phyloP scores from a whole-genome alignment of 2,113 vertebrate species.

The Cynoglossus semilaevis region DNA sequence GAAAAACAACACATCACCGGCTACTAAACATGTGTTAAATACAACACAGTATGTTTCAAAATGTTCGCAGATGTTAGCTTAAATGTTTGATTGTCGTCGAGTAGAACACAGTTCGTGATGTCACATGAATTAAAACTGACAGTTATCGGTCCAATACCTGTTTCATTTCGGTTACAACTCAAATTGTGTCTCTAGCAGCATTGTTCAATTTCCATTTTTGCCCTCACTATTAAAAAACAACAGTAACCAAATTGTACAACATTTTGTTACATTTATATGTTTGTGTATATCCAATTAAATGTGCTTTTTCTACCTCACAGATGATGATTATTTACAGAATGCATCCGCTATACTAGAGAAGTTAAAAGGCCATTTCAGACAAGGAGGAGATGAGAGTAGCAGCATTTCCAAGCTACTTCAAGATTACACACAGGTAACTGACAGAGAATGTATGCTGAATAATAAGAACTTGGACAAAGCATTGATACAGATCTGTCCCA shows the following conservation, averaged over 20 bases:
- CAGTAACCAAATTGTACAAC: too few relatives aligned
- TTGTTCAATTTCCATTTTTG: too few relatives aligned
- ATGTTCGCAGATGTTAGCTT: constrained; percentile 39
- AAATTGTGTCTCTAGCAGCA: too few relatives aligned
- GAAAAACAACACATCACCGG: rapidly evolving
- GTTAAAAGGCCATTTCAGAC: constrained; percentile 80
- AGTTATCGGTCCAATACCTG: too few relatives aligned
- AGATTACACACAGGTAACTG: constrained; percentile 93
- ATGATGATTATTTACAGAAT: constrained; percentile 88
- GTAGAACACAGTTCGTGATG: neutral
- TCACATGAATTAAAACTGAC: neutral
- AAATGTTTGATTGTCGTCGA: constrained; percentile 37
- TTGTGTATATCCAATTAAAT: too few relatives aligned
- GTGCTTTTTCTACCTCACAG: constrained; percentile 68
- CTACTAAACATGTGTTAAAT: neutral
- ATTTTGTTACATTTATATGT: too few relatives aligned
- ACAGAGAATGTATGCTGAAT: too few relatives aligned
- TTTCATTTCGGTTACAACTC: too few relatives aligned
- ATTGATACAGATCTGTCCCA: too few relatives aligned
- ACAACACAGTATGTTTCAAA: neutral
- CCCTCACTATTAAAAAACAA: too few relatives aligned
- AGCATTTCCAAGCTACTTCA: constrained; percentile 81
- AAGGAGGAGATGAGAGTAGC: constrained; percentile 80
- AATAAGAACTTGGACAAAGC: too few relatives aligned
- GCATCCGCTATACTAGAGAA: constrained; percentile 85